Conservation (phyloP, 1,140 invertebrate genomes). For the Stegodyphus mimosarum region DNA sequence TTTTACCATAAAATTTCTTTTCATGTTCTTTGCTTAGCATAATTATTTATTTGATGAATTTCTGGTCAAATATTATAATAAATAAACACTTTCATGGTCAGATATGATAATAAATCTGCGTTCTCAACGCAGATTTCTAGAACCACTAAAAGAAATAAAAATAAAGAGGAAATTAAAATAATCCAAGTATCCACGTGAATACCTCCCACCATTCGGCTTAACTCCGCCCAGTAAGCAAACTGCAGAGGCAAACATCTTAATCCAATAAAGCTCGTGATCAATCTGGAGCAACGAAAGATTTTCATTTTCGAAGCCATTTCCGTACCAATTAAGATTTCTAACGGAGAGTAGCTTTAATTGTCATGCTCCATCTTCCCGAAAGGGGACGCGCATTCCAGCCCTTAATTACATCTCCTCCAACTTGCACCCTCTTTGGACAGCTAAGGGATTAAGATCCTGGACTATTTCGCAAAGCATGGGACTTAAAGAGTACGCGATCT, state of each 20-base stretch:
- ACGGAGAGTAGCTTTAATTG: constrained; percentile 30
- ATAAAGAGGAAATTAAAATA: too few relatives aligned
- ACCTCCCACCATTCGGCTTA: too few relatives aligned
- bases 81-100: too few relatives aligned
- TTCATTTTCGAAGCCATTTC: constrained; percentile 30
- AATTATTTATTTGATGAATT: too few relatives aligned
- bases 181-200: too few relatives aligned
- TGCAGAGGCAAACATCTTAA: not conserved
- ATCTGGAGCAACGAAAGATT: constrained; percentile 12
- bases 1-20: too few relatives aligned
- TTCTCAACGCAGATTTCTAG: too few relatives aligned
- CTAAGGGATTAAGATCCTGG: constrained; percentile 19
- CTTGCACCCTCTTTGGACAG: constrained; percentile 2
- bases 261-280: constrained; percentile 12
- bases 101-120: too few relatives aligned
- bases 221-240: too few relatives aligned
- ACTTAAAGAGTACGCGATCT: not conserved
- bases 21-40: too few relatives aligned
- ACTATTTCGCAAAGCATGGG: constrained; percentile 1
- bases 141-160: too few relatives aligned
- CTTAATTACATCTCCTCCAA: constrained; percentile 24
- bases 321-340: constrained; percentile 24
- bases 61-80: too few relatives aligned
- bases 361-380: constrained; percentile 27
- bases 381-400: not conserved